Evolutionary conservation across 2,888 invertebrate species (phyloP), one percentile per base, ranked within the genome.

Genomic region (Oscheius sp.): DNA sequence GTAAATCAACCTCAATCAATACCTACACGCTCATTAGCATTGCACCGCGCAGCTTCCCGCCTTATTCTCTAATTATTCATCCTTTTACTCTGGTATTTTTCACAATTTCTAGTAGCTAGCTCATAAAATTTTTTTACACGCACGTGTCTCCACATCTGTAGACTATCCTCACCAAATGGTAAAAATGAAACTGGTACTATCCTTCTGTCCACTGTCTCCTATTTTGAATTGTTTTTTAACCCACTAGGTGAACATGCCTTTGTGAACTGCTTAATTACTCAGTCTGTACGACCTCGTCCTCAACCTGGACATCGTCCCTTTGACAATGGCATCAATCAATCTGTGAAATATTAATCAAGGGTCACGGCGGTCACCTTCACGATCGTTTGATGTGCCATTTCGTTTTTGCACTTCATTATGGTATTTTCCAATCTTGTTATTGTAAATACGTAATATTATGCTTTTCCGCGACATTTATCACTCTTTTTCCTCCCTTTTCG

Each of bases 1-100:
- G 59, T 59, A 59, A 59, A 59, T 59, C 59, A 59, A 28, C 59
- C 59, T 44, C 59, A 45, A 59, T 59, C 59, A 44, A 59, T 59
- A 59, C 59, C 30, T 41, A 59, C 59, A 59, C 59, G 44, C 59
- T 59, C 59, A 59, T 59, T 59, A 59, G 59, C 59, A 59, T 44
- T n/a, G 41, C n/a, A n/a, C n/a, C 28, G 38, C 56, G 56, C 22
- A 59, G 59, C 59, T 59, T 44, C 44, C 28, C 20, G 54, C 54
- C 50, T 50, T 50, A 30, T 28, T 26, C 26, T 5, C 49, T 12
- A 14, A n/a, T 30, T 50, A 20, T 41, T 41, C 41, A 14, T 41
- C 41, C 12, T 41, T 20, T 12, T 2, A 2, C 12, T 12, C 12
- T 41, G 41, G 41, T 3, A 41, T 14, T 41, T 41, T 20, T n/a